These are phyloP conservation scores for Lasioglossum oenotherae DNA, from an alignment of 2,888 invertebrate genomes.

Conservation along the genomic window DNA sequence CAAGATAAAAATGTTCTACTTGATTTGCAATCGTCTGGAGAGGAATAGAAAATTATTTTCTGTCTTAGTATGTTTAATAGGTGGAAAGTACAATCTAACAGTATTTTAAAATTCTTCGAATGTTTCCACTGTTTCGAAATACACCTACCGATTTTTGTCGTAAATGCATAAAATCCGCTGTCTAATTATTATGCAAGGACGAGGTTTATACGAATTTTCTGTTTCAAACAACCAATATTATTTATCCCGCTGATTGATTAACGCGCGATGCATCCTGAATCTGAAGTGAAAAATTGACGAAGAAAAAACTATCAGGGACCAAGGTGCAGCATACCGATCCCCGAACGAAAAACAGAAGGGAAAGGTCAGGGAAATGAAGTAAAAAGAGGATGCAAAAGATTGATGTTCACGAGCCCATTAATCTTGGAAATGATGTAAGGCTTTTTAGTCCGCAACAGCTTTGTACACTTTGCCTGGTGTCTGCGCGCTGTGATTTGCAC, in stretches of 20 bases:
- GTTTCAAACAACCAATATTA: neutral
- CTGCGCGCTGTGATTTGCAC: constrained; percentile 24
- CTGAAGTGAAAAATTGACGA: neutral
- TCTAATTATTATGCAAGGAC: neutral
- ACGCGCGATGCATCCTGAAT: neutral
- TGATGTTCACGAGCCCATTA: constrained; percentile 20
- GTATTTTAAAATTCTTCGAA: no score
- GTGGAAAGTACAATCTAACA: no score
- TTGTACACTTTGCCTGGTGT: constrained; percentile 11
- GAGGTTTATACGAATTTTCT: neutral
- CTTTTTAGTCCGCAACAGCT: constrained; percentile 12
- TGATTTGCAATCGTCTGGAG: no score
- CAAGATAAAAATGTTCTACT: no score
- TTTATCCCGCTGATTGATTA: neutral
- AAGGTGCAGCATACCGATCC: neutral
- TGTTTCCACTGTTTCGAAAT: no score
- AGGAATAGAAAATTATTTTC: no score
- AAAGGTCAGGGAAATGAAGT: neutral
- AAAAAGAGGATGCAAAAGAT: constrained; percentile 7
- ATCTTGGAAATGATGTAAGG: constrained; percentile 18
- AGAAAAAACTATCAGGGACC: neutral
- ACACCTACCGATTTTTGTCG: no score
- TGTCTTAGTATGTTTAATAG: no score
- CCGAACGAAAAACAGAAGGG: neutral
- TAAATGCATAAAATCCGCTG: no score